Evolutionary conservation across 2,797 vertebrate genomes (phyloP).

Genomic region (Pangasius mekongensis): DNA sequence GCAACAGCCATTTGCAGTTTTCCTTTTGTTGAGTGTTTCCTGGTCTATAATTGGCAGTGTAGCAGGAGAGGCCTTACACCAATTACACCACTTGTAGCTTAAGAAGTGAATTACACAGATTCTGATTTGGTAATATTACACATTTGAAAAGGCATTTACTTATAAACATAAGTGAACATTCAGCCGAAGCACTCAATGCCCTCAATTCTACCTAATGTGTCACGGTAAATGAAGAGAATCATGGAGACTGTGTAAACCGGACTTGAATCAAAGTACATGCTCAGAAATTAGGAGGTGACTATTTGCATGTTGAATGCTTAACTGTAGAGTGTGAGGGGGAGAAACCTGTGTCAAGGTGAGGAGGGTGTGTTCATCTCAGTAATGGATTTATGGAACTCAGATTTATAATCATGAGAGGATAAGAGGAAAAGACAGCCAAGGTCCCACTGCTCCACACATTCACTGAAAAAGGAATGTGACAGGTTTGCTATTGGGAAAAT

Average conservation of each 20-base stretch:
- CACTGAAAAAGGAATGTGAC: conserved; percentile 49
- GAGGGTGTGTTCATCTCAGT: conserved; percentile 37
- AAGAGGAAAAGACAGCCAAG: conserved; percentile 52
- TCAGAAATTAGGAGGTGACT: conserved; percentile 28
- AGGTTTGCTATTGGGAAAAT: conserved; percentile 41
- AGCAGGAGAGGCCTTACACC: conserved; percentile 18
- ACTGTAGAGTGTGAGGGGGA: conserved; percentile 45
- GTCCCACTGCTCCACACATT: conserved; percentile 57
- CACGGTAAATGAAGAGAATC: conserved; percentile 19
- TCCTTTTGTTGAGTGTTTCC: conserved; percentile 38
- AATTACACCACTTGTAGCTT: conserved; percentile 24
- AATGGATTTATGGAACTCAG: conserved; percentile 56
- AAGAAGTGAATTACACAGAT: conserved; percentile 31
- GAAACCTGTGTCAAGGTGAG: conserved; percentile 49
- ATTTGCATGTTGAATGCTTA: conserved; percentile 37
- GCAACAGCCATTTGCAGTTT: conserved; percentile 40
- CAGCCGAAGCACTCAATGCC: conserved; percentile 7
- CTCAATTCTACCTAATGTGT: conserved; percentile 18
- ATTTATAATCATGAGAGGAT: conserved; percentile 56
- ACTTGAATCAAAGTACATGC: conserved; percentile 23
- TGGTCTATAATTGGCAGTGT: conserved; percentile 40
- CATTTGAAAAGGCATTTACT: conserved; percentile 25
- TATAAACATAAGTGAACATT: conserved; percentile 9
- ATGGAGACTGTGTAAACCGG: neutral
- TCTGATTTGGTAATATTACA: conserved; percentile 15